phyloP scores from a whole-genome alignment of 1,140 invertebrate species.

The Dendroctonus valens region DNA sequence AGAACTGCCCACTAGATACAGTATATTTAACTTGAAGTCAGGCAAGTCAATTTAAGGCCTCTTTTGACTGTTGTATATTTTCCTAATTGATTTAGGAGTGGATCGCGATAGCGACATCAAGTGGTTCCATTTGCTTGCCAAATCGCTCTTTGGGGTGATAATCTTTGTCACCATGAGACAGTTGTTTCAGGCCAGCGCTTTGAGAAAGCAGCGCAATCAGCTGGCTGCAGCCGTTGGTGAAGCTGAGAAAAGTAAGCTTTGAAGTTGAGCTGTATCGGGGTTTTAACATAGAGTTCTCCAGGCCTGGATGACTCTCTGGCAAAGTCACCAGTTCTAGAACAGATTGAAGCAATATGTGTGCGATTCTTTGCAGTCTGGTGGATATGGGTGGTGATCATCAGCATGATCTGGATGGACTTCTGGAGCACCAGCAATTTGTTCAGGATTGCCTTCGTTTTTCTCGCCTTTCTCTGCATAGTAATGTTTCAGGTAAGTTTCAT shows the following conservation, averaged over 20 bases:
- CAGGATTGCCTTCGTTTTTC: slow-evolving; percentile 10
- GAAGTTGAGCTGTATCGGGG: no score
- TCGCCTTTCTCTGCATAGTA: slow-evolving; percentile 8
- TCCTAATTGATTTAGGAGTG: not conserved
- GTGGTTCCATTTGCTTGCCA: slow-evolving; percentile 15
- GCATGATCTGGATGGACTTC: slow-evolving; percentile 21
- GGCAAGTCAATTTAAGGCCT: not conserved
- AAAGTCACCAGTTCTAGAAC: not conserved
- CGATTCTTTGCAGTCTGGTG: slow-evolving; percentile 16
- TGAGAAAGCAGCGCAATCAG: not conserved
- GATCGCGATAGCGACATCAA: not conserved
- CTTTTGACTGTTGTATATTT: no score
- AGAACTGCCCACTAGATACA: slow-evolving; percentile 4
- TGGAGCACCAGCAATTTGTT: slow-evolving; percentile 12
- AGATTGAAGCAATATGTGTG: not conserved
- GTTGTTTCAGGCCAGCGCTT: slow-evolving; percentile 3
- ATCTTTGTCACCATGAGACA: slow-evolving; percentile 23
- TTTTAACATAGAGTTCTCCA: not conserved
- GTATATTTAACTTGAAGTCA: slow-evolving; percentile 4
- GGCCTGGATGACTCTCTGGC: not conserved
- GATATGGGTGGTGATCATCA: slow-evolving; percentile 22
- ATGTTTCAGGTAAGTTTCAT: slow-evolving; percentile 17
- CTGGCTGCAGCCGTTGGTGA: not conserved
- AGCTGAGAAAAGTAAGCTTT: no score
- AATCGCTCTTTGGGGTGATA: slow-evolving; percentile 18